phyloP scores from a whole-genome alignment of 1,140 invertebrate species.

The Diuraphis noxia region DNA sequence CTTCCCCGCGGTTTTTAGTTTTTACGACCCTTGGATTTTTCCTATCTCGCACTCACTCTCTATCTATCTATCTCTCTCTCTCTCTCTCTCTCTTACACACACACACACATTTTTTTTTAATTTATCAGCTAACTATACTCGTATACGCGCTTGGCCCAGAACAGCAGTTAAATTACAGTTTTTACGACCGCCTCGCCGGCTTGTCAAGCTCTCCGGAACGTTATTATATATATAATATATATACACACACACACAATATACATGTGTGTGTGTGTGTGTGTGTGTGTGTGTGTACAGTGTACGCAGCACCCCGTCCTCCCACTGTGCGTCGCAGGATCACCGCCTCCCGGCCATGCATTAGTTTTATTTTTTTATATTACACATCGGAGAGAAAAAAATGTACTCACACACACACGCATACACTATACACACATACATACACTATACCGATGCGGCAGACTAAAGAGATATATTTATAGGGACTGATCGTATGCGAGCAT shows the following conservation, averaged over 20 bases:
- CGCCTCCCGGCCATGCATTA: not conserved
- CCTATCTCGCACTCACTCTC: too few species aligned
- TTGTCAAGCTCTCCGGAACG: conserved; percentile 46
- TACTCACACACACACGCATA: not conserved
- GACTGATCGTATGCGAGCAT: not conserved
- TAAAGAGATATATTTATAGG: not conserved
- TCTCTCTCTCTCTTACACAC: not conserved
- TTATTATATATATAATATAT: not conserved
- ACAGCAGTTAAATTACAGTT: conserved; percentile 49
- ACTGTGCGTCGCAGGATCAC: not conserved
- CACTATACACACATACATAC: not conserved
- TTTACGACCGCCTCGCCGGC: conserved; percentile 45
- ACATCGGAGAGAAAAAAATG: not conserved
- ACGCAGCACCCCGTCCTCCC: not conserved
- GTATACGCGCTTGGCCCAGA: not conserved
- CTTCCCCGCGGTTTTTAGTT: conserved; percentile 42
- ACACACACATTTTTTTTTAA: conserved; percentile 48
- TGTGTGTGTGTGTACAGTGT: not conserved
- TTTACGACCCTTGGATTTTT: conserved; percentile 36
- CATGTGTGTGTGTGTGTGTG: not conserved
- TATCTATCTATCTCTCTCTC: not conserved
- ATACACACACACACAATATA: not conserved
- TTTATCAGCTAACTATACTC: conserved; percentile 51
- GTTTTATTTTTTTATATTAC: conserved; percentile 29
- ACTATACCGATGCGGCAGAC: not conserved